phyloP scores from a whole-genome alignment of 2,888 invertebrate genomes.

The Stenoptilia bipunctidactyla region DNA sequence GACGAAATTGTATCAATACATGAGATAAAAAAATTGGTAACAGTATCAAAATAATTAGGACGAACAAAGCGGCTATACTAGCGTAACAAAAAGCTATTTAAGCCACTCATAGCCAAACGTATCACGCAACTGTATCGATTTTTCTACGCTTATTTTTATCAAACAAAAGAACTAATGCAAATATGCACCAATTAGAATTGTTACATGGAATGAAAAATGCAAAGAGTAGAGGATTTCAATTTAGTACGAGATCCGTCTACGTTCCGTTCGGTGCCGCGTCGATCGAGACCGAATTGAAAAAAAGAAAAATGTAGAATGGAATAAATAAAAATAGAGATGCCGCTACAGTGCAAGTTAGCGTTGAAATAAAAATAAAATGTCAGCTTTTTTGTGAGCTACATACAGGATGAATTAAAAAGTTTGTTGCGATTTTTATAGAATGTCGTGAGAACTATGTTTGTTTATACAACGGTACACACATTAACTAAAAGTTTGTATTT shows the following conservation, averaged over 20 bases:
- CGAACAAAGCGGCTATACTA: too few species aligned
- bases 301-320: slow-evolving; percentile 41
- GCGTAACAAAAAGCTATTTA: slow-evolving; percentile 50
- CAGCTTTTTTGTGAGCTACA: slow-evolving; percentile 57
- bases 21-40: too few species aligned
- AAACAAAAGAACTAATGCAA: slow-evolving; percentile 47
- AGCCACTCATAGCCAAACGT: slow-evolving; percentile 30
- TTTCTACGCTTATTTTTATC: slow-evolving; percentile 20
- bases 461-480: too few species aligned
- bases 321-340: slow-evolving; percentile 70
- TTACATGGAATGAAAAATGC: slow-evolving; percentile 26
- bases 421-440: slow-evolving; percentile 45
- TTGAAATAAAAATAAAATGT: slow-evolving; percentile 69
- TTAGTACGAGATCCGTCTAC: slow-evolving; percentile 45
- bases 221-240: slow-evolving; percentile 22
- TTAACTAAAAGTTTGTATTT: too few species aligned
- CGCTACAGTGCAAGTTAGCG: slow-evolving; percentile 69
- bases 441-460: neutral
- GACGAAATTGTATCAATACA: too few species aligned
- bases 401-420: slow-evolving; percentile 67
- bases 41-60: too few species aligned
- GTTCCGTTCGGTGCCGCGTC: slow-evolving; percentile 57
- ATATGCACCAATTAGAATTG: slow-evolving; percentile 60
- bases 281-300: slow-evolving; percentile 65
- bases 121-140: slow-evolving; percentile 53